These are phyloP conservation scores for Butorides virescens DNA, from an alignment of 2,113 vertebrate species.

Conservation along the genomic window DNA sequence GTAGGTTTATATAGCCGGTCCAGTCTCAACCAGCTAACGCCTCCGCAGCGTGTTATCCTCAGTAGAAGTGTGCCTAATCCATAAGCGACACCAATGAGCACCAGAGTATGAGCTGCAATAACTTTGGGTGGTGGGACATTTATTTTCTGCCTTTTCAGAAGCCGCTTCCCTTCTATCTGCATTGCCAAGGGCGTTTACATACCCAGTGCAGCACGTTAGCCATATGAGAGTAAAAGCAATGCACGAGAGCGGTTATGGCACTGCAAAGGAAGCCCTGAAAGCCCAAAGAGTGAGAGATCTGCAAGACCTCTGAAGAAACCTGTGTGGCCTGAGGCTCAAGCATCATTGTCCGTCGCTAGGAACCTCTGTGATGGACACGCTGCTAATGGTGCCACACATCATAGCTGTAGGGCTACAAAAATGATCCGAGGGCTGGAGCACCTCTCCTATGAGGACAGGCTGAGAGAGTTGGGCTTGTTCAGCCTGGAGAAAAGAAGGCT, in stretches of 20 bases:
- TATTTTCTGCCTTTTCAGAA: not conserved
- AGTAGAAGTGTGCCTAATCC: rapidly evolving
- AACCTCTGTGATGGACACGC: not conserved
- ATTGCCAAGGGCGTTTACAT: rapidly evolving
- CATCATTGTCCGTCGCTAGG: not conserved
- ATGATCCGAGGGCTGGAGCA: too few species aligned
- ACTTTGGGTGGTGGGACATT: not conserved
- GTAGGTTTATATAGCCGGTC: not conserved
- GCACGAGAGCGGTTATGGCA: rapidly evolving
- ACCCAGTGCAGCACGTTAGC: too few species aligned
- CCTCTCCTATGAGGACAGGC: too few species aligned
- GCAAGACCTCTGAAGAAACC: not conserved
- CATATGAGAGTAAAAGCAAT: rapidly evolving
- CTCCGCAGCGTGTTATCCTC: not conserved
- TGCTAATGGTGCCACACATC: not conserved
- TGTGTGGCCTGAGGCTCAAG: not conserved
- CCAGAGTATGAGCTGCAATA: not conserved
- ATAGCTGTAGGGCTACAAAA: too few species aligned
- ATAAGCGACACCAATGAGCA: not conserved
- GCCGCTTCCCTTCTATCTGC: not conserved
- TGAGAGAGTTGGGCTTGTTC: too few species aligned
- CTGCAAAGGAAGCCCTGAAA: not conserved
- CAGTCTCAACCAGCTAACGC: not conserved
- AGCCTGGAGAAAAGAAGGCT: too few species aligned
- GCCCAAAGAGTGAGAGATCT: not conserved